These are phyloP conservation scores for Beroe ovata DNA, from an alignment of 37 sponge, comb jelly and placozoan species.

Conservation along the genomic window DNA sequence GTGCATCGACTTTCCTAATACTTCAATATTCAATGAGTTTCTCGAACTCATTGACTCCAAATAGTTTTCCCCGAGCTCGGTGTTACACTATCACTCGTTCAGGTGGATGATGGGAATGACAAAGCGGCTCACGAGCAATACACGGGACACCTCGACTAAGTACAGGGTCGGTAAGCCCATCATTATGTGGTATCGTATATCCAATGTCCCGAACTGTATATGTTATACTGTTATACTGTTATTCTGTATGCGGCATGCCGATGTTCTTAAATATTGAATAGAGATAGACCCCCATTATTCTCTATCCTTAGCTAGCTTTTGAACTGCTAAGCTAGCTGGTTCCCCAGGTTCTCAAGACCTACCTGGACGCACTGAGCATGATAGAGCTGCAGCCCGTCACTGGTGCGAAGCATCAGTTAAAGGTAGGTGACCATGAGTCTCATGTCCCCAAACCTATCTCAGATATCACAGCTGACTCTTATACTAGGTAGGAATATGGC, in stretches of 20 bases:
- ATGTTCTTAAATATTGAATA: no score
- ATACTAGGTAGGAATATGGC: not conserved
- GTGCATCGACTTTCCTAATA: no score
- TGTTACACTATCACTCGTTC: not conserved
- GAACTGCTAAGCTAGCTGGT: no score
- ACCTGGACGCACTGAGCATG: constrained; percentile 24
- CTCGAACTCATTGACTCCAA: no score
- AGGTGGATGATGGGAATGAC: constrained; percentile 65
- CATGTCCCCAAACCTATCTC: not conserved
- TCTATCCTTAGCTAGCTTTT: no score
- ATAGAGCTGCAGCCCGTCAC: constrained; percentile 36
- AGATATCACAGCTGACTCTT: not conserved
- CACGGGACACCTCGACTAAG: constrained; percentile 1
- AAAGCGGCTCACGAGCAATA: constrained; percentile 14
- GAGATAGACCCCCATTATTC: no score
- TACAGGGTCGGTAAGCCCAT: constrained; percentile 34
- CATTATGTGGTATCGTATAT: no score
- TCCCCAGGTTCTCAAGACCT: constrained; percentile 41
- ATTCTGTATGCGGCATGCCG: no score
- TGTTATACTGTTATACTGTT: no score
- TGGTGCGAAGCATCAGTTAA: constrained; percentile 44
- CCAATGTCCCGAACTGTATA: no score
- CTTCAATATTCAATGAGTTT: no score
- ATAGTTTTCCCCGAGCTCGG: no score
- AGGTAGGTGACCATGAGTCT: not conserved